phyloP scores from a whole-genome alignment of 2,888 invertebrate species.

The Venusia cambrica region DNA sequence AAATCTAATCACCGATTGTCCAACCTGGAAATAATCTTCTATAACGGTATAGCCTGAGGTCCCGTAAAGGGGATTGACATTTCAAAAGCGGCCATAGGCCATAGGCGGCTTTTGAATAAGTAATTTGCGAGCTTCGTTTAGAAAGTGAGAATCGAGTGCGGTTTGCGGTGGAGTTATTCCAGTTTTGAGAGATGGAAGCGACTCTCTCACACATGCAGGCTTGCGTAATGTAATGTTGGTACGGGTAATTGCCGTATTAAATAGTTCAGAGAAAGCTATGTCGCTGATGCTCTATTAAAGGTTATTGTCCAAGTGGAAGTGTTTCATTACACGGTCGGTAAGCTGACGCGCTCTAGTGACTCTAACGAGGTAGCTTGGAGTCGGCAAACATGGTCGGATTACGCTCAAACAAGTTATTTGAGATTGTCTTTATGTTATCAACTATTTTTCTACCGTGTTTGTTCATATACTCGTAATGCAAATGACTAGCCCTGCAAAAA shows the following conservation, averaged over 20 bases:
- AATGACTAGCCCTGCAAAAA: constrained; percentile 14
- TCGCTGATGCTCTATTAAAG: constrained; percentile 65
- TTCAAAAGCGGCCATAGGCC: constrained; percentile 43
- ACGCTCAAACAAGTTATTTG: constrained; percentile 43
- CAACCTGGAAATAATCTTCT: constrained; percentile 17
- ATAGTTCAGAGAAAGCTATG: constrained; percentile 58
- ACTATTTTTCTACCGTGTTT: constrained; percentile 23
- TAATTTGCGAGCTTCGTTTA: constrained; percentile 40
- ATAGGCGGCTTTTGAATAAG: no score
- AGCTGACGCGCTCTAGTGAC: constrained; percentile 60
- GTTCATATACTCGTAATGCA: constrained; percentile 13
- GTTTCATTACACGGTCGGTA: constrained; percentile 73
- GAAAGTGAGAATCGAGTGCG: constrained; percentile 42
- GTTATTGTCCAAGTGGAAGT: constrained; percentile 73
- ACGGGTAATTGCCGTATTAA: constrained; percentile 49
- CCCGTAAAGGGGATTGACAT: constrained; percentile 43
- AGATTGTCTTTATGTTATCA: constrained; percentile 35
- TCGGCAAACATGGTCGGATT: constrained; percentile 47
- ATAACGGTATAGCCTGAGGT: constrained; percentile 9
- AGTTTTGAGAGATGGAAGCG: constrained; percentile 20
- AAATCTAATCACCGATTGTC: constrained; percentile 17
- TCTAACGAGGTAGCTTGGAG: constrained; percentile 64
- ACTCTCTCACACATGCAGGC: constrained; percentile 28
- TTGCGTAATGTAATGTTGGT: constrained; percentile 30
- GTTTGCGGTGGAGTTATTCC: constrained; percentile 37